Evolutionary conservation across 2,113 vertebrate species (phyloP).

Genomic region (Pluvianellus socialis): DNA sequence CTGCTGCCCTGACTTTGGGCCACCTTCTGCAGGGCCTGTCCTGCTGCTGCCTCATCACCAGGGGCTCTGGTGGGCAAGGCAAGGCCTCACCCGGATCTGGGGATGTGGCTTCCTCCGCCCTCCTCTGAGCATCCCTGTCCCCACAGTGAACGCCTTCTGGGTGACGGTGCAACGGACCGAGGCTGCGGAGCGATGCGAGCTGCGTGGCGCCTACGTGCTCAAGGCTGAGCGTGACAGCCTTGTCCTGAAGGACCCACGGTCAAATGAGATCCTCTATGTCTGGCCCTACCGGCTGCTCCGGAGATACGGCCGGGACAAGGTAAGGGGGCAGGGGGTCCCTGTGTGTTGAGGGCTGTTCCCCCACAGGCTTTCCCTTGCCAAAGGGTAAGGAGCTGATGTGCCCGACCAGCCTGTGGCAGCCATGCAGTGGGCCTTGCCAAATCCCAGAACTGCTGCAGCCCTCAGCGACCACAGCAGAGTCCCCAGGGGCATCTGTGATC

Average conservation of each 20-base stretch:
- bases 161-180: slow-evolving; percentile 89
- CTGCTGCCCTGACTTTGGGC: background rate
- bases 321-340: background rate
- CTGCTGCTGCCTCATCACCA: background rate
- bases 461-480: background rate
- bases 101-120: accelerated
- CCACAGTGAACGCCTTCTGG: slow-evolving; percentile 88
- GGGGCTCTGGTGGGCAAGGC: accelerated
- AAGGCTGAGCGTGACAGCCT: slow-evolving; percentile 83
- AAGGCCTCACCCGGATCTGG: background rate
- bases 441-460: background rate
- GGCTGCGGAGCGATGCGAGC: slow-evolving; percentile 87
- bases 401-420: background rate
- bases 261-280: slow-evolving; percentile 74
- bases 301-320: slow-evolving; percentile 93
- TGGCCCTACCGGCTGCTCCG: slow-evolving; percentile 96
- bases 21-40: background rate
- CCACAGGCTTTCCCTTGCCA: accelerated
- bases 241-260: slow-evolving; percentile 82
- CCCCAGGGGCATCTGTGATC: background rate
- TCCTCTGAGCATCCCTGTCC: background rate
- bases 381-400: background rate
- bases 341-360: accelerated
- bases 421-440: accelerated
- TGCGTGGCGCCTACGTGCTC: slow-evolving; percentile 85